Conservation (phyloP, 2,113 vertebrate species). For the Pithys albifrons region DNA sequence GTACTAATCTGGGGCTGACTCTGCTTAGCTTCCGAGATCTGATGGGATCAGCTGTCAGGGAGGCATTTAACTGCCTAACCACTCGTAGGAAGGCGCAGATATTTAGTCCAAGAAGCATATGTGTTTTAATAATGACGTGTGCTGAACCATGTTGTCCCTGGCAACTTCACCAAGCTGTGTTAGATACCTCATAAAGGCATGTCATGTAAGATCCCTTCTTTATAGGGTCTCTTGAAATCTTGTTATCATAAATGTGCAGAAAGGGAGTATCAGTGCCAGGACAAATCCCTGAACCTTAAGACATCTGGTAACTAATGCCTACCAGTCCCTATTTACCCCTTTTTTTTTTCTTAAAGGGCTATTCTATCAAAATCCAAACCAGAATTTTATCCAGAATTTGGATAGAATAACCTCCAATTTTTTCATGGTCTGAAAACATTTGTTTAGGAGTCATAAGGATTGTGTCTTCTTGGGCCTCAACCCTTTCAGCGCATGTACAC, state of each 20-base stretch:
- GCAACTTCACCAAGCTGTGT: background rate
- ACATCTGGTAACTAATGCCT: background rate
- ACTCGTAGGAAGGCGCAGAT: background rate
- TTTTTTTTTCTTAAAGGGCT: background rate
- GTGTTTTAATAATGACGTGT: background rate
- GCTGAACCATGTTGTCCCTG: background rate
- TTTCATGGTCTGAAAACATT: background rate
- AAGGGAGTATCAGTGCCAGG: background rate
- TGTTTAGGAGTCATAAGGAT: background rate
- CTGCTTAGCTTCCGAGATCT: too few relatives aligned
- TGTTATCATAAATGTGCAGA: background rate
- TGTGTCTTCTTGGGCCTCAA: background rate
- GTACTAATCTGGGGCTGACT: too few relatives aligned
- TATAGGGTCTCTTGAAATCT: background rate
- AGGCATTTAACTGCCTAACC: too few relatives aligned
- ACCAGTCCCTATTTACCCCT: background rate
- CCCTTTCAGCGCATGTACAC: background rate
- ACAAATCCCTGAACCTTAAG: background rate
- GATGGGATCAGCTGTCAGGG: too few relatives aligned
- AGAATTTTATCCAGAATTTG: background rate
- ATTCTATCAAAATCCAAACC: background rate
- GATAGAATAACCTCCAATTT: background rate
- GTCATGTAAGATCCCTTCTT: background rate
- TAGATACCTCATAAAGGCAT: background rate
- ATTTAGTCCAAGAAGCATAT: background rate